Percentiles rank a stretch among this genome's conserved stretches.
These are phyloP conservation scores for Chrosomus eos DNA, from an alignment of 2,797 vertebrate species.

Conservation along the genomic window DNA sequence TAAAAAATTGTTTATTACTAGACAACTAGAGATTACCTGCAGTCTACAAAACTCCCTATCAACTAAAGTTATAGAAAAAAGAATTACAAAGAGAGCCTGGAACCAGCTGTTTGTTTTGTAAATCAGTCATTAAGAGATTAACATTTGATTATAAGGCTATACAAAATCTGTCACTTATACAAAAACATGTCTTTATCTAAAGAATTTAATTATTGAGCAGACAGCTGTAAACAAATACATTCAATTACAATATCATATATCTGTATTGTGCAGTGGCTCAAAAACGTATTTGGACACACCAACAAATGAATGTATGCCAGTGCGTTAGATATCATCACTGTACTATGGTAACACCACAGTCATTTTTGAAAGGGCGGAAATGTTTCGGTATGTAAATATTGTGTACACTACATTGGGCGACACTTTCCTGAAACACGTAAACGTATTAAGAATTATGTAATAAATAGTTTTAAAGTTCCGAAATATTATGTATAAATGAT, in stretches of 20 bases:
- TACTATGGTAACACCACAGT: slow-evolving; percentile 4
- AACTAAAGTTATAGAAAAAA: not conserved
- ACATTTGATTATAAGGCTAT: not conserved
- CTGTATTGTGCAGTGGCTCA: not conserved
- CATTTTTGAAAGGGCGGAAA: not conserved
- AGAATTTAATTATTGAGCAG: not conserved
- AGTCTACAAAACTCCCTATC: not conserved
- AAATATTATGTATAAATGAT: slow-evolving; percentile 17
- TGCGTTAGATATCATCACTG: not conserved
- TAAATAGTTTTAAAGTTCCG: not conserved
- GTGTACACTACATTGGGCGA: not conserved
- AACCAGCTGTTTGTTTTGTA: not conserved
- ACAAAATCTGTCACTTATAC: not conserved
- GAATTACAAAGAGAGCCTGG: not conserved
- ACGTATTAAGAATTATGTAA: not conserved
- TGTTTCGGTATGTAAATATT: not conserved
- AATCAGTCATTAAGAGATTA: not conserved
- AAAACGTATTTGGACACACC: not conserved
- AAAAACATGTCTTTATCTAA: not conserved
- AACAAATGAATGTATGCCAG: not conserved
- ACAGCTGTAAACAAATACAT: not conserved
- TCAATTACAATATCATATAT: not conserved
- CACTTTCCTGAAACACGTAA: not conserved
- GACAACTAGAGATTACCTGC: not conserved
- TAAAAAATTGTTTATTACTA: too few species aligned